Evolutionary conservation across 2,888 invertebrate genomes (phyloP), one percentile per base, ranked within the genome.

Genomic region (Coronaproctus castanopsis): DNA sequence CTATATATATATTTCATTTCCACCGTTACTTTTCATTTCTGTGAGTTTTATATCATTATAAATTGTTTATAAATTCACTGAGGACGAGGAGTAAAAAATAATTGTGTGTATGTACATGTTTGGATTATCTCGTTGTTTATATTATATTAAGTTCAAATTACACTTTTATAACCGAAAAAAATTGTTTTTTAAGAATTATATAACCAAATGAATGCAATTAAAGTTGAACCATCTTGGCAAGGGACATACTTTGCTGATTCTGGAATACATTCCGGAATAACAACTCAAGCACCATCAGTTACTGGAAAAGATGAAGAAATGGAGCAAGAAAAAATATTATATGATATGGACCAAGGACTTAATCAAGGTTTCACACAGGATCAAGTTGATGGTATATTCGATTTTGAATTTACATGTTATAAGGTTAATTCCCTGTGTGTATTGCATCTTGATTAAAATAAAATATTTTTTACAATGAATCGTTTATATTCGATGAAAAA

Each of bases 241-340:
- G 92, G 92, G 73, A 86, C 87, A 14, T 93, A 93, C 75, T 75
- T 89, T 77, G 70, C 73, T 66, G 95, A 95, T 73, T 95, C 95
- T 66, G 95, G 95, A 62, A 93, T 95, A 71, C 91, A 95, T 75
- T 93, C 93, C 36, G 92, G 92, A 60, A 90, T 87, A 53, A 89
- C 89, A 63, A 93, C 93, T 68, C 90, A 92, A 75, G 91, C 91
- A 53, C 92, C 92, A 64, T 93, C 93, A 60, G 78, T 93, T 61
- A 87, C 87, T 66, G 91, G 92, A 68, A 91, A 92, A 71, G 91
- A 92, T 72, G 91, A 59, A 10, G 61, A 92, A 65, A 89, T 90
- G 83, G 89, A 89, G 69, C 82, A 86, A 21, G 87, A 88, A 71
- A 84, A 84, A 67, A 77, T 88, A 64, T 85, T 89, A 82, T 88